Conservation (phyloP, 1,140 invertebrate species). For the Drosophila parvula region DNA sequence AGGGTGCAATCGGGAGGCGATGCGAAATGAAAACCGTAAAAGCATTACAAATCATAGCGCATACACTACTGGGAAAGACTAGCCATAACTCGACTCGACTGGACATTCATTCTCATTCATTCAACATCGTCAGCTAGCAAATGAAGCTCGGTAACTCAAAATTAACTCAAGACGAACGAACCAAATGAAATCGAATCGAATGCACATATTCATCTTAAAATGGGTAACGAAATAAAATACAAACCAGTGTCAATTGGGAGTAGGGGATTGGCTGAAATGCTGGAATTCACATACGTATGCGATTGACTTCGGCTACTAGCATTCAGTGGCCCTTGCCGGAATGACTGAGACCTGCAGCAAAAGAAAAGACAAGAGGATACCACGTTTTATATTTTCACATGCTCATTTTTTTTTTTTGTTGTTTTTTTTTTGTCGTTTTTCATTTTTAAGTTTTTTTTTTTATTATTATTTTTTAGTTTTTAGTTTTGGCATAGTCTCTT, state of each 20-base stretch:
- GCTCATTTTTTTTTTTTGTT: slow-evolving; percentile 68
- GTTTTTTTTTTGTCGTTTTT: slow-evolving; percentile 33
- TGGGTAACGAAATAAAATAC: slow-evolving; percentile 83
- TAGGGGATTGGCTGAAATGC: slow-evolving; percentile 92
- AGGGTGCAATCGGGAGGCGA: slow-evolving; percentile 37
- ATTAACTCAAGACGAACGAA: slow-evolving; percentile 42
- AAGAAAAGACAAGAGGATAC: slow-evolving; percentile 88
- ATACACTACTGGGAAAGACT: slow-evolving; percentile 32
- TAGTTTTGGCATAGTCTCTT: slow-evolving; percentile 24
- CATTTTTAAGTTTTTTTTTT: slow-evolving; percentile 26
- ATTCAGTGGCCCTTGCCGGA: slow-evolving; percentile 89
- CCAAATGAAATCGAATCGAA: slow-evolving; percentile 60
- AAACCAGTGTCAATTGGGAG: slow-evolving; percentile 90
- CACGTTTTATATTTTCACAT: slow-evolving; percentile 83
- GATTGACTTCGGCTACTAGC: slow-evolving; percentile 85
- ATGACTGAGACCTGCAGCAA: slow-evolving; percentile 92
- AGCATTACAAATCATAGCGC: slow-evolving; percentile 31
- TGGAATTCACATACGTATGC: slow-evolving; percentile 87
- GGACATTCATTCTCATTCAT: slow-evolving; percentile 52
- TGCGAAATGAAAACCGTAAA: slow-evolving; percentile 36
- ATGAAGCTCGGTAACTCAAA: slow-evolving; percentile 36
- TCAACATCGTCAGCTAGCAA: slow-evolving; percentile 49
- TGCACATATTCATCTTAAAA: slow-evolving; percentile 44
- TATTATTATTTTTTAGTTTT: too few species aligned
- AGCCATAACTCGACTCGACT: slow-evolving; percentile 58